These are phyloP conservation scores for Rissa tridactyla DNA, from an alignment of 2,113 vertebrate species.

Conservation along the genomic window DNA sequence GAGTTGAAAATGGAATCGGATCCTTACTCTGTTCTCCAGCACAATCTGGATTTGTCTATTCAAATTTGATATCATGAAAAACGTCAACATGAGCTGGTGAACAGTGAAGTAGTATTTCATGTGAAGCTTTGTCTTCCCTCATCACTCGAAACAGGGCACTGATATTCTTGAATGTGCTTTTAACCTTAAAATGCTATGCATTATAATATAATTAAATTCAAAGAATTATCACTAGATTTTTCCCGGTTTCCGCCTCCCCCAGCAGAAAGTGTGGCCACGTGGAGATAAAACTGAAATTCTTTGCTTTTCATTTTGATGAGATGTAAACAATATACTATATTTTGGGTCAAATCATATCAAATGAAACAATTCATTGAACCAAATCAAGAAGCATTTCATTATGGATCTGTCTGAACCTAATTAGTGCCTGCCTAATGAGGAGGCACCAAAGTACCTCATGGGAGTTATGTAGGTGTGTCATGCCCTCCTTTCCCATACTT, in stretches of 20 bases:
- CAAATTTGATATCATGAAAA: background rate
- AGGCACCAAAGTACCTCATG: background rate
- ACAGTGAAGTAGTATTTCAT: background rate
- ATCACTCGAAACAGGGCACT: background rate
- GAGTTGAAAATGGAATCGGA: background rate
- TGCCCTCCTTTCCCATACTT: background rate
- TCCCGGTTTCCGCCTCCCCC: background rate
- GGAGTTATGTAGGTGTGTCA: background rate
- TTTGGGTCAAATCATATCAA: background rate
- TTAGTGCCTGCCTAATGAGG: background rate
- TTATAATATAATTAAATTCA: background rate
- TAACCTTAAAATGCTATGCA: background rate
- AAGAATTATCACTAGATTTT: background rate
- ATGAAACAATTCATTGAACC: background rate
- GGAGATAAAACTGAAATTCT: background rate
- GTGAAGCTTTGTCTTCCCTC: background rate
- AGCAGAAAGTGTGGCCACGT: rapidly evolving
- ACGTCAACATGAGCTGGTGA: background rate
- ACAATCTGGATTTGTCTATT: background rate
- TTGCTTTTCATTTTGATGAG: background rate
- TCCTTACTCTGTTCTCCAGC: background rate
- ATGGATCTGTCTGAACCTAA: background rate
- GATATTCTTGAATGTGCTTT: background rate
- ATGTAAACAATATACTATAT: background rate
- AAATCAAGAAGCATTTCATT: background rate